Conservation (phyloP, 2,797 vertebrate genomes). For the Rachycentron canadum region DNA sequence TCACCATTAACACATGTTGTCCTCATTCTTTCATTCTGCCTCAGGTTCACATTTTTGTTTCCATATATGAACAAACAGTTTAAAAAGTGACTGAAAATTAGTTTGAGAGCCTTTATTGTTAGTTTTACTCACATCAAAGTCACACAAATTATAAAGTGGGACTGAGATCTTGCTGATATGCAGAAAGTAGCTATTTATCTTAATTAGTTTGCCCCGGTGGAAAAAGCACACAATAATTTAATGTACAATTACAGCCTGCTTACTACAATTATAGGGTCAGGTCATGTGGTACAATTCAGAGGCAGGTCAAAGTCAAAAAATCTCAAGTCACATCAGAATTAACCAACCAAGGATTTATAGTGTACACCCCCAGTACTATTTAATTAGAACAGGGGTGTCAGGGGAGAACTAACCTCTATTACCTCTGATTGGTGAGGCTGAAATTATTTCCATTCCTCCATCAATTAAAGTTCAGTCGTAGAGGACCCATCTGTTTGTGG, state of each 20-base stretch:
- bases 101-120: conserved; percentile 1
- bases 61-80: not conserved
- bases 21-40: conserved; percentile 16
- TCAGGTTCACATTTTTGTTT: conserved; percentile 3
- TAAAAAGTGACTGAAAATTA: conserved; percentile 12
- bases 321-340: conserved; percentile 40
- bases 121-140: conserved; percentile 12
- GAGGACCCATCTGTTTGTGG: conserved; percentile 78
- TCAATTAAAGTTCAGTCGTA: conserved; percentile 74
- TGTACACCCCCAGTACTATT: conserved; percentile 46
- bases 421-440: conserved; percentile 73
- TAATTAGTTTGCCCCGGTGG: conserved; percentile 48
- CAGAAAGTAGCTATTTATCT: conserved; percentile 40
- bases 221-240: conserved; percentile 41
- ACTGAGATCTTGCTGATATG: conserved; percentile 48
- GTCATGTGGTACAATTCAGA: conserved; percentile 39
- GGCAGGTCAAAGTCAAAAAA: conserved; percentile 34
- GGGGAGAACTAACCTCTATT: conserved; percentile 70
- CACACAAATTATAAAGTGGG: conserved; percentile 22
- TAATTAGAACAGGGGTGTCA: conserved; percentile 71
- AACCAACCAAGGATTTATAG: conserved; percentile 53
- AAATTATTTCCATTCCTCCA: conserved; percentile 81
- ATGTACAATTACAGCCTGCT: conserved; percentile 48
- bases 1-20: conserved; percentile 50
- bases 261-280: conserved; percentile 44